Percentiles rank a stretch among this genome's conserved stretches.
These are phyloP conservation scores for Microtus ochrogaster DNA, from an alignment of 2,113 vertebrate genomes.

Conservation along the genomic window DNA sequence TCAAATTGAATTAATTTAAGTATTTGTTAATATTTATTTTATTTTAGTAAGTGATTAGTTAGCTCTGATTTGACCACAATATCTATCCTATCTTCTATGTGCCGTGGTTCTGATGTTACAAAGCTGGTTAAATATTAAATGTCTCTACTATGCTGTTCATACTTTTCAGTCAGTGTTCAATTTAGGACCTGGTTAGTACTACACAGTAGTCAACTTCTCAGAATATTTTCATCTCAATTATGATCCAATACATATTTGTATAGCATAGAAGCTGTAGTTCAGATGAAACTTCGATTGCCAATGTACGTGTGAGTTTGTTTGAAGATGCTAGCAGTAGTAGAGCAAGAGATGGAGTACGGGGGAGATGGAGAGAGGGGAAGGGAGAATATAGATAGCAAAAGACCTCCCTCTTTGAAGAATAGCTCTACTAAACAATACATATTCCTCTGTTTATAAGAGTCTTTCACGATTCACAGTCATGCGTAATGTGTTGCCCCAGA, in stretches of 20 bases:
- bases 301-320: not conserved
- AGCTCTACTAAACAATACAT: not conserved
- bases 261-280: not conserved
- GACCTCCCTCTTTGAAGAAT: not conserved
- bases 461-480: not conserved
- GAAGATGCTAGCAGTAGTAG: accelerated
- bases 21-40: not conserved
- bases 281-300: not conserved
- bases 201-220: not conserved
- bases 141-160: not conserved
- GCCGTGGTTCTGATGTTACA: accelerated
- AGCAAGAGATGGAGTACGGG: accelerated
- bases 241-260: not conserved
- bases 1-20: not conserved
- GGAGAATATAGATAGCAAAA: too few relatives aligned
- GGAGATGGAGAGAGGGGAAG: not conserved
- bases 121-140: not conserved
- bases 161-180: not conserved
- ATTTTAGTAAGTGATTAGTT: not conserved
- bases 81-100: not conserved
- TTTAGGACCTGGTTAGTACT: not conserved
- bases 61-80: not conserved
- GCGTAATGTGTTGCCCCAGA: not conserved
- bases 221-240: not conserved
- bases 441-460: not conserved